Evolutionary conservation across 37 sponge, comb jelly and placozoan species (phyloP).

Genomic region (Oopsacas minuta): DNA sequence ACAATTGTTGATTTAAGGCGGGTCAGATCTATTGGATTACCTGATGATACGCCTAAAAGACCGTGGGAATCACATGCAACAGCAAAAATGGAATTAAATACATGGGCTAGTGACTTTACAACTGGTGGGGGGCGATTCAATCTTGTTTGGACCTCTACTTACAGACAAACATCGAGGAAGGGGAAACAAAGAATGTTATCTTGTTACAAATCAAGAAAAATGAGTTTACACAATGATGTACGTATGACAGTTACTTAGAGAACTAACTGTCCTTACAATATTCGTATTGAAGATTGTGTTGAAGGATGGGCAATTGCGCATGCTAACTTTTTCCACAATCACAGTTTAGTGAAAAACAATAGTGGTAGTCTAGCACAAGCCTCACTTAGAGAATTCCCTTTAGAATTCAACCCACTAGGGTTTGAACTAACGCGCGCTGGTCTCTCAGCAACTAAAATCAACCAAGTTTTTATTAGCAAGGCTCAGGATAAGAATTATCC

Average conservation of each 20-base stretch:
- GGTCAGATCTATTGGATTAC: not conserved
- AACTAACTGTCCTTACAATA: too few relatives aligned
- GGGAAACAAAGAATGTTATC: not conserved
- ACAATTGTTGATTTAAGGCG: not conserved
- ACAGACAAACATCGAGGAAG: not conserved
- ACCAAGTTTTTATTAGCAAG: conserved; percentile 6
- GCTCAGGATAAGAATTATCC: not conserved
- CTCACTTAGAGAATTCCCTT: not conserved
- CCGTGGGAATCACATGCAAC: not conserved
- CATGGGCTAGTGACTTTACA: not conserved
- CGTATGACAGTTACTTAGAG: too few relatives aligned
- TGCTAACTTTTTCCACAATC: not conserved
- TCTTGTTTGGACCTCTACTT: not conserved
- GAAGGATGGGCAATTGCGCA: not conserved
- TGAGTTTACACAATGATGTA: not conserved
- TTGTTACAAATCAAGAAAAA: not conserved
- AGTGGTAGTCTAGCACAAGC: conserved; percentile 8
- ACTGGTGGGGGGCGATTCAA: not conserved
- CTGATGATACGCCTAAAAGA: not conserved
- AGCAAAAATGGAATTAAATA: not conserved
- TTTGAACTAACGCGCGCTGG: not conserved
- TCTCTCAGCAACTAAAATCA: not conserved
- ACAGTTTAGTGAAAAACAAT: not conserved
- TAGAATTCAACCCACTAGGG: not conserved
- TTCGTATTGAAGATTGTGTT: too few relatives aligned